Base-by-base conservation (phyloP, 2,888 invertebrate species). In the Sylvicola cinctus region DNA sequence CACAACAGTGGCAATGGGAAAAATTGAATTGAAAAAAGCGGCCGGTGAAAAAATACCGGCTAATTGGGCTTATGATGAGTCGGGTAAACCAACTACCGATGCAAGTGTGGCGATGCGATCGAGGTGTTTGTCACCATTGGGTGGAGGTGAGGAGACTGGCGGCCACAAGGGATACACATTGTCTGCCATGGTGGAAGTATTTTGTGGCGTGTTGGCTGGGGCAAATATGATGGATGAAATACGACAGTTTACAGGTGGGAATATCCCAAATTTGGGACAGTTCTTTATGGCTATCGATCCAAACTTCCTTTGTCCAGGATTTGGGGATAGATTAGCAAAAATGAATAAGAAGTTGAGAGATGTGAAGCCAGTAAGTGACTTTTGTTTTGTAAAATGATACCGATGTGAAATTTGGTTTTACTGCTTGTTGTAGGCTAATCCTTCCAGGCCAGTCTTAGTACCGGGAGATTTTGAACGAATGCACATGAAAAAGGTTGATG, bases 111-210 rank as follows among this genome's bases (percentile, higher is more conserved):
- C 70, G 0, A 65, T 61, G 43, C 50, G 66, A 3, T 62, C 65
- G 0, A 48, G 49, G 0, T 59, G 65, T 31, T 46, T 78, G 36
- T 61, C 71, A 62, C 76, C 77, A 0, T 49, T 77, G 2, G 78
- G 78, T 1, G 77, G 79, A 1, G 46, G 54, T 0, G 78, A 79
- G 46, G 43, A 55, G 2, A 64, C 66, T 34, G 68, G 74, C 16
- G 78, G 84, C 1, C 84, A 80, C 58, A 87, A 87, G 50, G 85
- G 85, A 1, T 81, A 68, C 44, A 85, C 84, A 0, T 54, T 85
- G 2, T 70, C 69, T 0, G 63, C 76, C 39, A 65, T 84, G 66
- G 81, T 83, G 4, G 88, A 88, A 46, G 55, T 83, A 2, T 70
- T 88, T 38, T 80, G 76, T 51, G 85, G 85, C 13, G 66, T 87